A percentile compares a stretch with the other conserved stretches of the same genome.
Conservation (phyloP, 2,113 vertebrate species). For the Hippolais icterina region DNA sequence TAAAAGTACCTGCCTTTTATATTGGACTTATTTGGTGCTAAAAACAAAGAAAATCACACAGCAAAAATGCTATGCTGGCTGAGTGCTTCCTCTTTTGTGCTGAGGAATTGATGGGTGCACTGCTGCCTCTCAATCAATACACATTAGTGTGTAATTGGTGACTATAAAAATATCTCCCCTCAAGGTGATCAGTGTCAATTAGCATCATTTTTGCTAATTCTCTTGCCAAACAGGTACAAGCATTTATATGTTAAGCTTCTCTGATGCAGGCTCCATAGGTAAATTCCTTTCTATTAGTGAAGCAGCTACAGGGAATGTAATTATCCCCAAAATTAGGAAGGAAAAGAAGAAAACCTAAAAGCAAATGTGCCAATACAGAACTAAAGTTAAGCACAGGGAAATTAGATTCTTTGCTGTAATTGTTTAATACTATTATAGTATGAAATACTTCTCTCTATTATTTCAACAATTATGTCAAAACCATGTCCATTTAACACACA, state of each 20-base stretch:
- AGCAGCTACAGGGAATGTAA: neutral
- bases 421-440: neutral
- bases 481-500: neutral
- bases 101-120: neutral
- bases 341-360: slow-evolving; percentile 6
- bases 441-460: neutral
- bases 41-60: neutral
- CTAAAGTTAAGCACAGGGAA: neutral
- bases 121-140: slow-evolving; percentile 18
- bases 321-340: neutral
- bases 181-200: neutral
- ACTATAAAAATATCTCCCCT: slow-evolving; percentile 13
- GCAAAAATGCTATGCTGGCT: neutral
- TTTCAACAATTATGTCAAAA: neutral
- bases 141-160: neutral
- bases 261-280: neutral
- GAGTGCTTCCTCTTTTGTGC: neutral
- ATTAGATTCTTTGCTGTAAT: neutral
- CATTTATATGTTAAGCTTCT: neutral
- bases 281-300: neutral
- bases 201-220: slow-evolving; percentile 5
- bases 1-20: slow-evolving; percentile 29
- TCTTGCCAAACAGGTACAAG: neutral
- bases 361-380: neutral
- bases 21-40: neutral